Base-by-base conservation (phyloP, 1,140 invertebrate genomes). In the Thaumatotibia leucotreta region DNA sequence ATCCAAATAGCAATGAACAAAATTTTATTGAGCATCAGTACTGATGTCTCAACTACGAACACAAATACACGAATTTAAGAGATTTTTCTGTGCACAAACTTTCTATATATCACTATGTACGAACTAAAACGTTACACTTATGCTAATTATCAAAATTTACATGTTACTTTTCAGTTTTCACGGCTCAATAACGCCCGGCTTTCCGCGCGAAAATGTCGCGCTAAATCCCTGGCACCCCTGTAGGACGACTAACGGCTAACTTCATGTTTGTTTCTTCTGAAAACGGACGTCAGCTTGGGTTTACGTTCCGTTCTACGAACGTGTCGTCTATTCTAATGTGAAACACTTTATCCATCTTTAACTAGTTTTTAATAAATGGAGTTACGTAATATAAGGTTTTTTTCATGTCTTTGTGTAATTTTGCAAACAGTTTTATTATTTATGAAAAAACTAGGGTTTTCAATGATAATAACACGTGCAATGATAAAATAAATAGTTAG, bases 191-290 rank as follows among this genome's bases (percentile, higher is more conserved):
- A 89, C 84, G 86, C 84, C 90, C 89, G 88, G 90, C 90, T 90
- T 89, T 91, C 87, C 90, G 90, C 90, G 90, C 90, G 90, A 90
- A 90, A 91, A 91, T 90, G 85, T 89, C 87, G 90, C 89, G 88
- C 83, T 90, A 89, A 91, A 89, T n/a, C 80, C 81, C 84, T 69
- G 76, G 70, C 68, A 32, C 58, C 81, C 70, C 77, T 69, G 67
- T 72, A 77, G 77, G 73, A 71, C 70, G 68, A 82, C 73, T 74
- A 76, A 67, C 63, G 33, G 70, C 86, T 85, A 86, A 83, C 84
- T 91, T 91, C 90, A 91, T 63, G 84, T 88, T 88, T 91, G 84
- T 91, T 91, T 91, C 89, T 82, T 84, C 85, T 89, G 83, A 84
- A 84, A 86, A 74, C 64, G 67, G 70, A 78, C 77, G 86, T 87